phyloP scores from a whole-genome alignment of 2,888 invertebrate genomes.

The Phyto melanocephala region DNA sequence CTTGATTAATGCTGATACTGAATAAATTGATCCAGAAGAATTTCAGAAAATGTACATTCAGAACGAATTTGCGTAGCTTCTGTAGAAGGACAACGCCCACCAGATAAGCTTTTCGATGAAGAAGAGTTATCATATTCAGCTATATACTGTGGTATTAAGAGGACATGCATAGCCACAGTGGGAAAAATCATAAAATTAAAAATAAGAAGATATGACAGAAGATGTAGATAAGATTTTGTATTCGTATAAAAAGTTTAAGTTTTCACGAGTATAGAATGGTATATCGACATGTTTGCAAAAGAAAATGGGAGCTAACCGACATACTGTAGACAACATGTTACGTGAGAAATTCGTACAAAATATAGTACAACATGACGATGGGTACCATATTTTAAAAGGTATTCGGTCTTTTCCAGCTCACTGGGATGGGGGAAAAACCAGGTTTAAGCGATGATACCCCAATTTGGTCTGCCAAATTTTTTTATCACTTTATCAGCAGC shows the following conservation, averaged over 20 bases:
- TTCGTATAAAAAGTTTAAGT: slow-evolving; percentile 48
- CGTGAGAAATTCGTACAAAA: background rate
- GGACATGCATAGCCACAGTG: background rate
- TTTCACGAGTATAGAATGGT: background rate
- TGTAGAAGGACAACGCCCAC: no score
- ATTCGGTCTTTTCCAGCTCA: slow-evolving; percentile 12
- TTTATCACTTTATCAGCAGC: slow-evolving; percentile 31
- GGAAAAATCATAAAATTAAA: slow-evolving; percentile 44
- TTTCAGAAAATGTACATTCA: no score
- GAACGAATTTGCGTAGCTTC: no score
- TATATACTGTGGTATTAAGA: slow-evolving; percentile 27
- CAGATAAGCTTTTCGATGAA: no score
- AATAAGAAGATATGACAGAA: slow-evolving; percentile 41
- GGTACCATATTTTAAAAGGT: background rate
- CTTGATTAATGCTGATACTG: no score
- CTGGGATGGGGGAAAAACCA: slow-evolving; percentile 3
- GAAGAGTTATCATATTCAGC: slow-evolving; percentile 6
- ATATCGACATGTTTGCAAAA: background rate
- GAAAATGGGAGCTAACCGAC: background rate
- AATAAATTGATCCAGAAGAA: no score
- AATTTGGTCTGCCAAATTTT: slow-evolving; percentile 10
- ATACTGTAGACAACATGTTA: background rate
- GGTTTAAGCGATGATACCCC: slow-evolving; percentile 12
- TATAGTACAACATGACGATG: background rate
- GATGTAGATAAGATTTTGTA: slow-evolving; percentile 44